Evolutionary conservation across 2,888 invertebrate genomes (phyloP).

Genomic region (Cactoblastis cactorum): DNA sequence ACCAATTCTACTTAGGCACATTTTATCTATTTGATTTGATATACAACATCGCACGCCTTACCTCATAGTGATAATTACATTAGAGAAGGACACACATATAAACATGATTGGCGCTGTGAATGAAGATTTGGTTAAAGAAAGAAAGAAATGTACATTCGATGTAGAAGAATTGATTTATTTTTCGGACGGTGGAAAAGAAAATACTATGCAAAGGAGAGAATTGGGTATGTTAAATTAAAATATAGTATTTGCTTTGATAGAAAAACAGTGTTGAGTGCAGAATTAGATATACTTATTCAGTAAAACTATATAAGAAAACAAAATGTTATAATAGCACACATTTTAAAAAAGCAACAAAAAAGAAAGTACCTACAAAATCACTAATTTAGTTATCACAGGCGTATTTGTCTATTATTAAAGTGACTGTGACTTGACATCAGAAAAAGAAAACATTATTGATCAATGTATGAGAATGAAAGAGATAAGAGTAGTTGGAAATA

Average conservation of each 20-base stretch:
- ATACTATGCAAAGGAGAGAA: slow-evolving; percentile 80
- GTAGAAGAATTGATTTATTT: slow-evolving; percentile 85
- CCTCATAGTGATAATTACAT: background rate
- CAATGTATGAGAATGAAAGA: background rate
- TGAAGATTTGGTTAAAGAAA: slow-evolving; percentile 83
- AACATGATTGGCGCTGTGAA: slow-evolving; percentile 43
- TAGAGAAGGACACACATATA: background rate
- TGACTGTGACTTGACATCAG: too few species aligned
- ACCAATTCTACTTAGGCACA: too few species aligned
- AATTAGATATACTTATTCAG: background rate
- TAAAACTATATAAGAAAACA: too few species aligned
- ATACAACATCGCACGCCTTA: background rate
- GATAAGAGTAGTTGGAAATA: background rate
- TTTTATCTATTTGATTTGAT: background rate
- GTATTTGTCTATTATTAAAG: too few species aligned
- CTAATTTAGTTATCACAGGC: too few species aligned
- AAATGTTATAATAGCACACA: too few species aligned
- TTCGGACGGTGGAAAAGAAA: slow-evolving; percentile 84
- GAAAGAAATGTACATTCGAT: slow-evolving; percentile 84
- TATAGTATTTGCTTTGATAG: background rate
- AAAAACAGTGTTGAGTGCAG: too few species aligned
- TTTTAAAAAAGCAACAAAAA: too few species aligned
- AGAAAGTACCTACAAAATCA: too few species aligned
- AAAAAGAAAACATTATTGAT: slow-evolving; percentile 6
- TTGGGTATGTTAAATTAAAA: slow-evolving; percentile 43